phyloP scores from a whole-genome alignment of 2,797 vertebrate genomes.

The Picus viridis region DNA sequence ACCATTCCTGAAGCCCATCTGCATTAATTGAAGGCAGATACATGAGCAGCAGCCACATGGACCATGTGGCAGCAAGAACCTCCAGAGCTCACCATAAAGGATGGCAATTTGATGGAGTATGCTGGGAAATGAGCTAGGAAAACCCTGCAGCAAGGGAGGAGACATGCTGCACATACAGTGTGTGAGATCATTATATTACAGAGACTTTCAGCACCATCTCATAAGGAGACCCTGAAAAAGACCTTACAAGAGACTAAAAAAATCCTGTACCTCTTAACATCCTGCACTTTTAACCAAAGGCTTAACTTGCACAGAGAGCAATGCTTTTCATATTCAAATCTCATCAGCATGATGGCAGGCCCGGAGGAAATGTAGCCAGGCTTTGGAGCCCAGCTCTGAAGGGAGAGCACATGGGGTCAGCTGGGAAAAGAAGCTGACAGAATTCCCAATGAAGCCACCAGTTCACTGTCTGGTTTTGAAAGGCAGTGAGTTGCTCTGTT shows the following conservation, averaged over 20 bases:
- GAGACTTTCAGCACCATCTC: constrained; percentile 61
- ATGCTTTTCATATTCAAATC: constrained; percentile 72
- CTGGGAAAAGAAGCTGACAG: constrained; percentile 11
- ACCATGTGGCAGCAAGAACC: constrained; percentile 50
- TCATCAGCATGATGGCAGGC: constrained; percentile 14
- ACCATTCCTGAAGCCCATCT: neutral
- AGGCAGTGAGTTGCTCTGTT: neutral
- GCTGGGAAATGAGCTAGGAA: constrained; percentile 69
- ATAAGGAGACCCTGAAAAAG: constrained; percentile 54
- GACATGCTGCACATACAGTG: neutral
- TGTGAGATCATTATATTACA: constrained; percentile 69
- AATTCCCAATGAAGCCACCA: neutral
- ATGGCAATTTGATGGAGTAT: constrained; percentile 63
- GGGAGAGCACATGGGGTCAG: constrained; percentile 42
- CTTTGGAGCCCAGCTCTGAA: constrained; percentile 30
- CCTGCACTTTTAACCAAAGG: constrained; percentile 70
- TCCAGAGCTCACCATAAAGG: constrained; percentile 56
- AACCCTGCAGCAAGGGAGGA: constrained; percentile 44
- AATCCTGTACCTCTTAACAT: constrained; percentile 55
- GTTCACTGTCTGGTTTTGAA: neutral
- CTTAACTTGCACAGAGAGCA: constrained; percentile 51
- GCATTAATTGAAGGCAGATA: constrained; percentile 1
- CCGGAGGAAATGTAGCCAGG: constrained; percentile 36
- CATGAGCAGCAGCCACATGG: constrained; percentile 13
- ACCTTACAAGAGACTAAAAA: constrained; percentile 69